Base-by-base conservation (phyloP, 2,888 invertebrate genomes). In the Anagyrus pseudococci region DNA sequence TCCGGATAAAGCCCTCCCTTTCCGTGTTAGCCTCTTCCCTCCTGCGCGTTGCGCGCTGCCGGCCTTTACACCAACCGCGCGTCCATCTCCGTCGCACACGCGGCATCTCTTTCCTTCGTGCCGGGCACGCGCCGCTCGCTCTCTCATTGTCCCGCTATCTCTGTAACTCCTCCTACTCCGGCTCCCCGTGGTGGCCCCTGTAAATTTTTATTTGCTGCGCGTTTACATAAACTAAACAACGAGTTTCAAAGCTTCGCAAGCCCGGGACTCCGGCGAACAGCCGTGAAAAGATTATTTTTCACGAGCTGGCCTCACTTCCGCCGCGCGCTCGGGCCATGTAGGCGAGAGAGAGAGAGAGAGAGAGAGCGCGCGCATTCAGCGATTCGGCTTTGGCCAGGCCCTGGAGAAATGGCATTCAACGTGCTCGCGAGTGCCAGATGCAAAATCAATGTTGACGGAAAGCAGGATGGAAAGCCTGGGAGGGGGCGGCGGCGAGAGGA, bases 11-110 rank as follows among this genome's bases (percentile, higher is more conserved):
- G 50, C 52, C 66, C 62, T 53, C 66, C 66, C 66, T 56, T 66
- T 66, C 47, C 62, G 52, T 66, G 66, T 66, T 57, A 46, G 55
- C 37, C 52, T 62, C 62, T 53, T 62, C 66, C 66, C 52, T 66
- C 62, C 47, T 58, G 52, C 62, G 66, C 62, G 52, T 13, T 20
- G n/a, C 23, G 13, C 10, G 40, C 23, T 47, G 13, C 47, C 59
- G 37, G 26, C 37, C 53, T 26, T 37, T 23, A 20, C 19, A 29
- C 47, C 52, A n/a, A 37, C 50, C 47, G 20, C 49, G 43, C 56
- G 6, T 40, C 1, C 43, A 29, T n/a, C 29, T 26, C 44, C 44
- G 2, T 23, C 22, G 8, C 22, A n/a, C 20, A 15, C n/a, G n/a
- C n/a, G n/a, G n/a, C n/a, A n/a, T n/a, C n/a, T n/a, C n/a, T n/a